Base-by-base conservation (phyloP, 2,113 vertebrate genomes). In the cat (Felis catus) region DNA sequence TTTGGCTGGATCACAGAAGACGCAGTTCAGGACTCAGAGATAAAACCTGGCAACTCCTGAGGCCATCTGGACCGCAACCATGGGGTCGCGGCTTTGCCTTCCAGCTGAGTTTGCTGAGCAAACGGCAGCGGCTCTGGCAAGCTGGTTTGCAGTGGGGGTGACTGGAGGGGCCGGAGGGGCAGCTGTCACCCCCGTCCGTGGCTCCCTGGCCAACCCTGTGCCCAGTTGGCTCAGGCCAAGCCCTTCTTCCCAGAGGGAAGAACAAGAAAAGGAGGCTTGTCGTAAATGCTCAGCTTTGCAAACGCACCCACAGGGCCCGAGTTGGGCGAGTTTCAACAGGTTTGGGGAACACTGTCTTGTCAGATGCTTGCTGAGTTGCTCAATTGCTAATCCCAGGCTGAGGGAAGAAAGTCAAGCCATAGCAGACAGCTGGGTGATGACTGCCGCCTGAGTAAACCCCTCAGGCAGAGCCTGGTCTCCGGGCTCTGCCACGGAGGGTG, bases 371-470 rank as follows among this genome's bases (percentile, higher is more conserved):
- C 97, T 10, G 97, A 98, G 97, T 96, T 97, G 97, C 98, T 98
- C 98, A 98, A 98, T 98, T 98, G 98, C 98, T 98, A 98, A 99
- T 99, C 98, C 97, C 96, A 98, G 98, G 98, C 97, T 98, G 98
- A 97, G 98, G 98, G 96, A 94, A 97, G 97, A 89, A 98, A 98
- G 96, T 98, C 97, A 97, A 98, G 97, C 97, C 95, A 9, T 51
- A 71, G 92, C 96, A 83, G 97, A 27, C 39, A 1, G 39, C 70
- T 41, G 98, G 98, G 98, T 96, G 78, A 70, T 68, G 96, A 95
- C 31, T 85, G 87, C 95, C 12, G 58, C 94, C 81, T 97, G 84
- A 88, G 93, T 96, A 96, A 93, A 80, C 89, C 91, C 97, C 89
- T 82, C 41, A 0, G 93, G 96, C 95, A 96, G 48, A 89, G 91